Evolutionary conservation across 2,113 vertebrate genomes (phyloP), one percentile per base, ranked within the genome.

Genomic region (Hystrix brachyura): DNA sequence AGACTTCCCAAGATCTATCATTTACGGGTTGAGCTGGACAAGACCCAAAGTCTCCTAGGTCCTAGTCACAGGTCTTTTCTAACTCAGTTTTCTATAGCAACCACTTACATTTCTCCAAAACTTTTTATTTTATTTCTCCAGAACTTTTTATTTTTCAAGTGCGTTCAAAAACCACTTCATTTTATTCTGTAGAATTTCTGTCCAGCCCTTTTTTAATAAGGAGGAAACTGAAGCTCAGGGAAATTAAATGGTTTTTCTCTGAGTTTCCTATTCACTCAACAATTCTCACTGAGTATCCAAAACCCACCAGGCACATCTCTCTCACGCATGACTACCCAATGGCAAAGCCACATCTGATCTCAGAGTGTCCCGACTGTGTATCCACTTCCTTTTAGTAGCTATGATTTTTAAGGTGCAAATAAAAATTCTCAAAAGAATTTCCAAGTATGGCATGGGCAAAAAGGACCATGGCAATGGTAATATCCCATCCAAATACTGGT

Each of bases 1-100:
- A 96, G 69, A 93, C 76, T 87, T 96, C 55, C 83, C 34, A 83
- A 87, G 87, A 96, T 90, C 96, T 81, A 94, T 90, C 83, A 48
- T 83, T 96, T 93, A 90, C 65, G 90, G 43, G 48, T 72, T 71
- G 21, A 87, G 19, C 90, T 97, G 95, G 87, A 95, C 43, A 82
- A 90, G 21, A 88, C 72, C 71, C 96, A 94, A 80, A 69, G 3
- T 92, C 97, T 96, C 38, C 65, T 87, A 53, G 14, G 4, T 88
- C 65, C 79, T 94, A 38, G n/a, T 93, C 64, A 62, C 5, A 23
- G 1, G 43, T 48, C 87, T 97, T 82, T 86, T 85, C 72, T 72
- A 92, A 80, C 15, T 87, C 51, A 62, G n/a, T 87, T 98, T 93
- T 46, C 67, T 87, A n/a, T 90, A 96, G 57, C 67, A 97, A 92